phyloP scores from a whole-genome alignment of 2,888 invertebrate species.

The Leucoma salicis region DNA sequence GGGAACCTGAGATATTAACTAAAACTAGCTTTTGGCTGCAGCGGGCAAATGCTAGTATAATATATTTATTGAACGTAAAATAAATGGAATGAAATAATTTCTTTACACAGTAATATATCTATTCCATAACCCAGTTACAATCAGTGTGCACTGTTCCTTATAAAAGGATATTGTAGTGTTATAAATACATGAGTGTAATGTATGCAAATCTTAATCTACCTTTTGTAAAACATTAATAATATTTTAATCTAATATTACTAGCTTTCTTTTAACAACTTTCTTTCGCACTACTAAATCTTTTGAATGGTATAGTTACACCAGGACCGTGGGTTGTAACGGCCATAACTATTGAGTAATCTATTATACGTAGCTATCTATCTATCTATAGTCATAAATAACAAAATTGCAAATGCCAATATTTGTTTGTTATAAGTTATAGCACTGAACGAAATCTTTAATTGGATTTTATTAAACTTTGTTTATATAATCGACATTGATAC shows the following conservation, averaged over 20 bases:
- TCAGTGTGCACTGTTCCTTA: slow-evolving; percentile 14
- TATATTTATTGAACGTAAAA: too few relatives aligned
- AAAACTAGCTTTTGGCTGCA: too few relatives aligned
- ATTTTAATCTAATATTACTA: slow-evolving; percentile 41
- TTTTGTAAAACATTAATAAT: slow-evolving; percentile 45
- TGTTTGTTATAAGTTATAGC: slow-evolving; percentile 30
- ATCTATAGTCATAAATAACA: slow-evolving; percentile 33
- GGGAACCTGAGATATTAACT: too few relatives aligned
- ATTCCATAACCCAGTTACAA: too few relatives aligned
- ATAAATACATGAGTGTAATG: slow-evolving; percentile 32
- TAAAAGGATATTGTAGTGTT: slow-evolving; percentile 11
- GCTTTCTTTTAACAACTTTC: slow-evolving; percentile 51
- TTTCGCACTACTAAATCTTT: slow-evolving; percentile 44
- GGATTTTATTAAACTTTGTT: slow-evolving; percentile 34
- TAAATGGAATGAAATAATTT: too few relatives aligned
- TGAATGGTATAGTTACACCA: slow-evolving; percentile 38
- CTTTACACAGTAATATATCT: too few relatives aligned
- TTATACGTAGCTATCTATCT: slow-evolving; percentile 12
- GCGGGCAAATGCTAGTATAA: too few relatives aligned
- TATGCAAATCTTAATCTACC: slow-evolving; percentile 52
- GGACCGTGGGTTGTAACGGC: slow-evolving; percentile 29
- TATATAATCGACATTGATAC: slow-evolving; percentile 32
- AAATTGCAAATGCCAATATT: slow-evolving; percentile 33
- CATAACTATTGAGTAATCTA: slow-evolving; percentile 31
- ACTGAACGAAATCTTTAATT: slow-evolving; percentile 38